A percentile compares a stretch with the other conserved stretches of the same genome.
These are phyloP conservation scores for Molanna angustata DNA, from an alignment of 2,888 invertebrate genomes.

Conservation along the genomic window DNA sequence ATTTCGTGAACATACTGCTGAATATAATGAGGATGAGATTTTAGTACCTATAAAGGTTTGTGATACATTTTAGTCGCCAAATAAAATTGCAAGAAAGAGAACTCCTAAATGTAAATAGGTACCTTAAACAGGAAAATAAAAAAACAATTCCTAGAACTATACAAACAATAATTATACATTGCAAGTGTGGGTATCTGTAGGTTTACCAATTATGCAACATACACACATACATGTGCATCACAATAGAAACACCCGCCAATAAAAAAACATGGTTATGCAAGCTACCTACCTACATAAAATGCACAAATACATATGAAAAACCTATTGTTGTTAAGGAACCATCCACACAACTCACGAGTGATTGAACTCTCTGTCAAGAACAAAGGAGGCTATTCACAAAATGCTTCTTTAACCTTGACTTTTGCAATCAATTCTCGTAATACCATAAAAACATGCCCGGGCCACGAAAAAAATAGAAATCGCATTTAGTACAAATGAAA, in stretches of 20 bases:
- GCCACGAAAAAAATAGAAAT: conserved; percentile 23
- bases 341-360: conserved; percentile 22
- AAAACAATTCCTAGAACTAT: neutral
- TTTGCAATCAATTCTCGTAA: conserved; percentile 29
- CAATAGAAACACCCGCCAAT: neutral
- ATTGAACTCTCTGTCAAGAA: conserved; percentile 29
- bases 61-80: no score
- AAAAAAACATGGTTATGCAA: conserved; percentile 3
- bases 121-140: no score
- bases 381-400: conserved; percentile 26
- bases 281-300: conserved; percentile 14
- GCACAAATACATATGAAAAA: conserved; percentile 24
- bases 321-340: conserved; percentile 19
- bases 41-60: no score
- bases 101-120: no score
- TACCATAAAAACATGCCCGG: conserved; percentile 15
- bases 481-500: conserved; percentile 28
- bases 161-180: neutral
- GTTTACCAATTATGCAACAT: neutral
- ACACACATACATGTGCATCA: no score
- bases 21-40: no score
- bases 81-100: no score
- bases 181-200: neutral
- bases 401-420: conserved; percentile 29
- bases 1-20: no score